phyloP scores from a whole-genome alignment of 2,797 vertebrate genomes.

The Myripristis jacobus region DNA sequence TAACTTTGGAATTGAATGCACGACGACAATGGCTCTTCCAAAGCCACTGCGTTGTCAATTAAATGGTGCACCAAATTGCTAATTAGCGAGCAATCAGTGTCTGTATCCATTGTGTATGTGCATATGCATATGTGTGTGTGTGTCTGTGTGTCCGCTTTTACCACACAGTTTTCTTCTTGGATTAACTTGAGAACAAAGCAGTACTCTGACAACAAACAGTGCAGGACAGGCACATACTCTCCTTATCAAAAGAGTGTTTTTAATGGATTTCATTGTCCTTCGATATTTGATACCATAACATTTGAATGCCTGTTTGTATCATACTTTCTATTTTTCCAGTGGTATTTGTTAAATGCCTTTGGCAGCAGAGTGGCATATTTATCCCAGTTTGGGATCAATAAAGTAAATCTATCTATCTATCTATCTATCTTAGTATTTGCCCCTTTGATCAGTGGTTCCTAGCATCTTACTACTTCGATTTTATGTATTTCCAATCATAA shows the following conservation, averaged over 20 bases:
- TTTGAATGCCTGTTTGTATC: background rate
- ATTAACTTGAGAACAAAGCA: constrained; percentile 35
- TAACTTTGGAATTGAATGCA: constrained; percentile 68
- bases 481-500: too few relatives aligned
- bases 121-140: background rate
- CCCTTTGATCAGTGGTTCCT: too few relatives aligned
- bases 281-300: background rate
- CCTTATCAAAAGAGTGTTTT: background rate
- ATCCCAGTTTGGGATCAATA: too few relatives aligned
- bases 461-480: too few relatives aligned
- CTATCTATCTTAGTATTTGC: too few relatives aligned
- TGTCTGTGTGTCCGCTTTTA: background rate
- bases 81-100: constrained; percentile 67
- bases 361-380: too few relatives aligned
- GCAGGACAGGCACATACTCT: background rate
- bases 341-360: background rate
- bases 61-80: constrained; percentile 61
- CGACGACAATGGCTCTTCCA: constrained; percentile 62
- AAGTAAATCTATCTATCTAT: too few relatives aligned
- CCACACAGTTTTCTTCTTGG: background rate
- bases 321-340: background rate
- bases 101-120: constrained; percentile 16
- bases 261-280: background rate
- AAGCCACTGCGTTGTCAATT: constrained; percentile 62
- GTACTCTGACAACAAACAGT: constrained; percentile 6